Evolutionary conservation across 2,888 invertebrate genomes (phyloP).

Genomic region (Dasysyrphus tricinctus): DNA sequence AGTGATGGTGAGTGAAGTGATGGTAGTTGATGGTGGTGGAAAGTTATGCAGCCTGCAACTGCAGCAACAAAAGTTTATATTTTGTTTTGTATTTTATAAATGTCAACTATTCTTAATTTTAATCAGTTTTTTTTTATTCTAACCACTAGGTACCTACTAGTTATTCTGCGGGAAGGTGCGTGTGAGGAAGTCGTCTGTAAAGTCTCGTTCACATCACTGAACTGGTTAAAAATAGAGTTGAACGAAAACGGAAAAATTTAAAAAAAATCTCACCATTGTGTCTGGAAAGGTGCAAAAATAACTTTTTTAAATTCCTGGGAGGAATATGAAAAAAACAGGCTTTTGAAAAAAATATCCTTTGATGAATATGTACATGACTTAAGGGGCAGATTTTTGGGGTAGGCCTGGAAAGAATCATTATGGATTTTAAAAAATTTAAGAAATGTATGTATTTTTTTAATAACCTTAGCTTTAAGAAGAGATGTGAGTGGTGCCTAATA

Average conservation of each 20-base stretch:
- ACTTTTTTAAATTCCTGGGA: background rate
- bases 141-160: slow-evolving; percentile 3
- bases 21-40: background rate
- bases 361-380: too few species aligned
- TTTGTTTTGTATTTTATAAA: background rate
- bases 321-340: too few species aligned
- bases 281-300: background rate
- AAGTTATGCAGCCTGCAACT: background rate
- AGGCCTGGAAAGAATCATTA: too few species aligned
- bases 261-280: background rate
- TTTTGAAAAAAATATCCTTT: too few species aligned
- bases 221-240: slow-evolving; percentile 35
- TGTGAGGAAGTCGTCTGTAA: slow-evolving; percentile 28
- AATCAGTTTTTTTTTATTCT: background rate
- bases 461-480: too few species aligned
- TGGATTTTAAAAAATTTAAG: too few species aligned
- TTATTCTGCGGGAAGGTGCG: slow-evolving; percentile 46
- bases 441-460: too few species aligned
- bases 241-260: slow-evolving; percentile 34
- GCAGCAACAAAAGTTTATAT: slow-evolving; percentile 45
- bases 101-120: slow-evolving; percentile 28
- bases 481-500: too few species aligned
- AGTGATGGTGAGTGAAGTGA: slow-evolving; percentile 1
- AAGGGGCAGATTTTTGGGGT: too few species aligned
- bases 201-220: slow-evolving; percentile 47